Base-by-base conservation (phyloP, 2,888 invertebrate species). In the Acleris cristana region DNA sequence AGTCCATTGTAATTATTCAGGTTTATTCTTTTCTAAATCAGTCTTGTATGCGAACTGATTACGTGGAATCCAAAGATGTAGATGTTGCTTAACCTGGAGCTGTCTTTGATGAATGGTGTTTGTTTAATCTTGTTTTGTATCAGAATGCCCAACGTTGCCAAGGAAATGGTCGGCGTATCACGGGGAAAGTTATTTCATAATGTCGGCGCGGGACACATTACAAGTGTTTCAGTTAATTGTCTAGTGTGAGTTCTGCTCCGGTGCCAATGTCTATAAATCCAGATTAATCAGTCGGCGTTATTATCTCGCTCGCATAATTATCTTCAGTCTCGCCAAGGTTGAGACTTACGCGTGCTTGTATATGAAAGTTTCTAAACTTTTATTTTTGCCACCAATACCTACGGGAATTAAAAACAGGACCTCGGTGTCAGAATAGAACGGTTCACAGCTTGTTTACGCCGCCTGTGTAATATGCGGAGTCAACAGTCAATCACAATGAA, bases 211-310 rank as follows among this genome's bases (percentile, higher is more conserved):
- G 81, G 83, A 84, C 83, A 82, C 82, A 86, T 83, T 81, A 85
- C 85, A 87, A 87, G 82, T 85, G 85, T 85, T 84, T 81, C 81
- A 78, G 79, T 82, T 85, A 84, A 85, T 85, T 84, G 83, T 83
- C 77, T 79, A 71, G 71, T 67, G 61, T 69, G 79, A 82, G 81
- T 81, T 84, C 75, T 78, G 77, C 78, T 77, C 78, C 74, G 80
- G 80, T 86, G 87, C 87, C 87, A 89, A 89, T 89, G 80, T 79
- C 82, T 82, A 86, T 88, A 87, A 87, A 88, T 87, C 81, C 77
- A 77, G 81, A 85, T 86, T 87, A 86, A 87, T 84, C 82, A 79
- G 81, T 76, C 78, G 79, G 70, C 73, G 74, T 74, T 78, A 77
- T 81, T 77, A 78, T 81, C 75, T 77, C 77, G 73, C 71, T 71